phyloP scores from a whole-genome alignment of 2,113 vertebrate genomes.

The Aptenodytes patagonicus region DNA sequence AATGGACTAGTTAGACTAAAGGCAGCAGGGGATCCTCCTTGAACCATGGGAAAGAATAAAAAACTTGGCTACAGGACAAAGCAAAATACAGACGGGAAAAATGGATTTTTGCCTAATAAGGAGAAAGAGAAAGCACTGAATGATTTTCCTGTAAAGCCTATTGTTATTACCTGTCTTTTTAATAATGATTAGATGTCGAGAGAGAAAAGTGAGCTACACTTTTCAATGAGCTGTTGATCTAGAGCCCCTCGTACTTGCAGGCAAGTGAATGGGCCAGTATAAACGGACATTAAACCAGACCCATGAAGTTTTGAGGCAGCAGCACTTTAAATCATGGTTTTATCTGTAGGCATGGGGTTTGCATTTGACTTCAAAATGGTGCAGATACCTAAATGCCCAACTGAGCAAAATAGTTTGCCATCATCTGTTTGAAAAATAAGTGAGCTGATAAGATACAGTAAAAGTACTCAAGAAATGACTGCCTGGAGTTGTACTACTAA shows the following conservation, averaged over 20 bases:
- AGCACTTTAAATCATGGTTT: not conserved
- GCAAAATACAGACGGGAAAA: constrained; percentile 11
- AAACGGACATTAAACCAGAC: not conserved
- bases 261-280: not conserved
- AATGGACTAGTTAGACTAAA: constrained; percentile 44
- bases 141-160: not conserved
- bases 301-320: not conserved
- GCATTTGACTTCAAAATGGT: not conserved
- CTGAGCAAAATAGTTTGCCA: not conserved
- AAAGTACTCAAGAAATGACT: not conserved
- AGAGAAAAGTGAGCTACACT: not conserved
- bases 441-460: not conserved
- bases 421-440: not conserved
- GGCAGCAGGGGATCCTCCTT: constrained; percentile 27
- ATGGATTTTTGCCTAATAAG: constrained; percentile 3
- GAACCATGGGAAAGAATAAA: constrained; percentile 31
- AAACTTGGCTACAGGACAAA: constrained; percentile 41
- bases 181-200: not conserved
- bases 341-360: not conserved
- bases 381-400: not conserved
- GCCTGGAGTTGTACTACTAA: not conserved
- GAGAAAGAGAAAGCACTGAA: not conserved
- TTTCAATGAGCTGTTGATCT: not conserved
- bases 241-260: not conserved
- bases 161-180: not conserved